Percentiles rank a stretch among this genome's conserved stretches.
Conservation (phyloP, 2,797 vertebrate genomes). For the Sebastes miniatus region DNA sequence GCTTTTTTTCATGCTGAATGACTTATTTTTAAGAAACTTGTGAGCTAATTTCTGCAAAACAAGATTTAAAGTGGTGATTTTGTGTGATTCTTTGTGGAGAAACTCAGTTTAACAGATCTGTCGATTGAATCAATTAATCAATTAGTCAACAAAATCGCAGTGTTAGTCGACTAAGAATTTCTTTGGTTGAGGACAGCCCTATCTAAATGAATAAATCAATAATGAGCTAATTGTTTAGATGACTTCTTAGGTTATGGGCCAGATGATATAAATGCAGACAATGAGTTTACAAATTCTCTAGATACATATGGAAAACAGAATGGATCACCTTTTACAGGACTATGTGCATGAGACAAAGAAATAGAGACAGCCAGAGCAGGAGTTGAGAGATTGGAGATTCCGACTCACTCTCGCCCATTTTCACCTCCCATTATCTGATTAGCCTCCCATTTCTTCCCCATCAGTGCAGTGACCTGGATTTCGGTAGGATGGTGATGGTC, state of each 20-base stretch:
- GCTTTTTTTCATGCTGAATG: too few relatives aligned
- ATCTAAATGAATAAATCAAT: neutral
- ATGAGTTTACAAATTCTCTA: neutral
- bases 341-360: constrained; percentile 3
- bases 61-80: too few relatives aligned
- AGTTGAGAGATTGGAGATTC: constrained; percentile 84
- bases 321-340: neutral
- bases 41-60: too few relatives aligned
- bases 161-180: too few relatives aligned
- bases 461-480: constrained; percentile 92
- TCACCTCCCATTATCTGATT: constrained; percentile 92
- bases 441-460: constrained; percentile 93
- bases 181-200: too few relatives aligned
- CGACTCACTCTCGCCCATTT: constrained; percentile 82
- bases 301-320: constrained; percentile 9
- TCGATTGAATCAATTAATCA: too few relatives aligned
- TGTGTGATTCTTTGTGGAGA: too few relatives aligned
- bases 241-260: neutral
- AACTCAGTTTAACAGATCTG: too few relatives aligned
- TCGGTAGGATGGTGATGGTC: constrained; percentile 79
- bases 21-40: too few relatives aligned
- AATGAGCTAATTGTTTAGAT: neutral
- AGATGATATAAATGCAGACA: neutral
- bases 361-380: constrained; percentile 13
- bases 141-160: too few relatives aligned